Percentiles rank a stretch among this genome's conserved stretches.
Evolutionary conservation across 2,113 vertebrate species (phyloP).

Genomic region (Pluvianellus socialis): DNA sequence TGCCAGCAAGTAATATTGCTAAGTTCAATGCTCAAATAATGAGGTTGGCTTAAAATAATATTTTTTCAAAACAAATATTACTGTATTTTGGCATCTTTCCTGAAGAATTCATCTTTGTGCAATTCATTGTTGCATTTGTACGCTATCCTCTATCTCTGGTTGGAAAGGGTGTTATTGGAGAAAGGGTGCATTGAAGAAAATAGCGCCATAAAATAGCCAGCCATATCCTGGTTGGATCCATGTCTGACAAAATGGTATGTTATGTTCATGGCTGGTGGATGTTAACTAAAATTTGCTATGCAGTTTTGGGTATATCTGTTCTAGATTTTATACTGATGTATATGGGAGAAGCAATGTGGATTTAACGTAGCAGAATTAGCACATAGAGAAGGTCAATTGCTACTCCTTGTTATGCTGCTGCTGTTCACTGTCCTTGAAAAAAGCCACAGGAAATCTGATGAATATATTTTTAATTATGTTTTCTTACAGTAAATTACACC

Average conservation of each 20-base stretch:
- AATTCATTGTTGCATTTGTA: slow-evolving; percentile 4
- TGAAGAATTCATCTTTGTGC: background rate
- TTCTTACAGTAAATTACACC: slow-evolving; percentile 9
- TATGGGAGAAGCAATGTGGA: background rate
- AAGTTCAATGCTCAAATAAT: background rate
- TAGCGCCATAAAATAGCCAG: slow-evolving; percentile 51
- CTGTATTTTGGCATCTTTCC: background rate
- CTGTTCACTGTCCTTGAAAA: background rate
- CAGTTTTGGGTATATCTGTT: background rate
- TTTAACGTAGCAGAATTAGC: background rate
- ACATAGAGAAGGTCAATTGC: background rate
- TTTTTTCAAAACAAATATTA: background rate
- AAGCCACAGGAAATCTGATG: slow-evolving; percentile 18
- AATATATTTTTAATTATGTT: slow-evolving; percentile 53
- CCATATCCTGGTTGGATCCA: slow-evolving; percentile 38
- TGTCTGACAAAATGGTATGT: slow-evolving; percentile 54
- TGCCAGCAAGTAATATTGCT: background rate
- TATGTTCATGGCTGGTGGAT: slow-evolving; percentile 45
- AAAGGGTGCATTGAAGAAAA: slow-evolving; percentile 47
- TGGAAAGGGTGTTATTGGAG: background rate
- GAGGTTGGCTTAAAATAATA: background rate
- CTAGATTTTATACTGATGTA: background rate
- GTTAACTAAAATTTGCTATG: slow-evolving; percentile 50
- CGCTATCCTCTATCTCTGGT: background rate
- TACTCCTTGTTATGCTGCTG: background rate